A percentile compares a stretch with the other conserved stretches of the same genome.
phyloP scores from a whole-genome alignment of 2,797 vertebrate species.

The Sciurus vulgaris region DNA sequence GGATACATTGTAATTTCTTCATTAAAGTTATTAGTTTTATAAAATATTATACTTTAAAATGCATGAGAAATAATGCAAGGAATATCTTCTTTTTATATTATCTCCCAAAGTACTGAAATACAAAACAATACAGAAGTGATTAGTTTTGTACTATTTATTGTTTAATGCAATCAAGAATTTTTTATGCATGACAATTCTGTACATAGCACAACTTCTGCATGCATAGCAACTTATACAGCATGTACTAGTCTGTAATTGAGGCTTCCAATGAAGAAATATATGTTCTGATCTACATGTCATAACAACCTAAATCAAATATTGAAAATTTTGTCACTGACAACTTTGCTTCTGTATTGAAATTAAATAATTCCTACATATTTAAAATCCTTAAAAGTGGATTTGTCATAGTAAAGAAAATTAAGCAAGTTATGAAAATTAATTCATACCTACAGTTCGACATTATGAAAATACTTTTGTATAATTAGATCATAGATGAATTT shows the following conservation, averaged over 20 bases:
- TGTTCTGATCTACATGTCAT: not conserved
- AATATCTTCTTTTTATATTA: not conserved
- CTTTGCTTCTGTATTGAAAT: not conserved
- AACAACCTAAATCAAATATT: not conserved
- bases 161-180: not conserved
- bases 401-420: not conserved
- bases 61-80: not conserved
- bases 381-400: not conserved
- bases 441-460: not conserved
- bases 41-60: not conserved
- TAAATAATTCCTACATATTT: not conserved
- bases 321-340: not conserved
- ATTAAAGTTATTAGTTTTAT: not conserved
- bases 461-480: not conserved
- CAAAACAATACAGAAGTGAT: not conserved
- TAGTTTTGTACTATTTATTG: not conserved
- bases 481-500: not conserved
- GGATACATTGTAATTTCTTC: not conserved
- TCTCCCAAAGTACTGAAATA: not conserved
- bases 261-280: not conserved
- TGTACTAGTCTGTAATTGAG: not conserved
- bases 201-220: not conserved
- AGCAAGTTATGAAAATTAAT: not conserved
- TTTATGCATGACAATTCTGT: not conserved
- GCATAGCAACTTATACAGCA: not conserved